phyloP scores from a whole-genome alignment of 2,113 vertebrate species.

The Melanotaenia duboulayi region DNA sequence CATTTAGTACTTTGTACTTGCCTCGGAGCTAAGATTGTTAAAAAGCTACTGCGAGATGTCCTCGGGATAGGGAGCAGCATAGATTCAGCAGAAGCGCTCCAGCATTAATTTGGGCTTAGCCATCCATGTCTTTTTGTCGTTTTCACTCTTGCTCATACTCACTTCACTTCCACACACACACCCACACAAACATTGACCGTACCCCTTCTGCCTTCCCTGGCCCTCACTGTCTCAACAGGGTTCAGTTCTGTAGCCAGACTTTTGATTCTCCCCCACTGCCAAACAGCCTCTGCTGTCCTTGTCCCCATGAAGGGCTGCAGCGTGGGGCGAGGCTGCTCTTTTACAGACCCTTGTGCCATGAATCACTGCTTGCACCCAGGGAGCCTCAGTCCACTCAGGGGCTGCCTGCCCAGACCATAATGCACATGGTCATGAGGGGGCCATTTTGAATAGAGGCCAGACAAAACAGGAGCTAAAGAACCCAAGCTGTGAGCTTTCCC shows the following conservation, averaged over 20 bases:
- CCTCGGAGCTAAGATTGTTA: slow-evolving; percentile 78
- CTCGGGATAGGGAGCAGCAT: slow-evolving; percentile 56
- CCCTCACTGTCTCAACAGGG: slow-evolving; percentile 49
- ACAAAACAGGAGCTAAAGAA: slow-evolving; percentile 76
- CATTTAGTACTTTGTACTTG: slow-evolving; percentile 81
- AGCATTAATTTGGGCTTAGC: slow-evolving; percentile 63
- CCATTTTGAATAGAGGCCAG: slow-evolving; percentile 78
- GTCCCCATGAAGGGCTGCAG: slow-evolving; percentile 58
- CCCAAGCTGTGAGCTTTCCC: slow-evolving; percentile 71
- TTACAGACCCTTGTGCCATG: slow-evolving; percentile 77
- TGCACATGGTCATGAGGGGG: slow-evolving; percentile 72
- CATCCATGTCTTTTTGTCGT: slow-evolving; percentile 47
- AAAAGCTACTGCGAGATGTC: slow-evolving; percentile 74
- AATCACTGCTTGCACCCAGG: slow-evolving; percentile 75
- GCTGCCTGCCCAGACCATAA: slow-evolving; percentile 68
- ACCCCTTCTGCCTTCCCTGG: slow-evolving; percentile 31
- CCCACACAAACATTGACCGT: slow-evolving; percentile 26
- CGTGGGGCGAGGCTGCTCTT: slow-evolving; percentile 73
- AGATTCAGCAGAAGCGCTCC: slow-evolving; percentile 62
- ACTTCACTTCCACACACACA: slow-evolving; percentile 3
- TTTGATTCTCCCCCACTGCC: slow-evolving; percentile 67
- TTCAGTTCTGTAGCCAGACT: slow-evolving; percentile 58
- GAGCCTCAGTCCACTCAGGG: slow-evolving; percentile 74
- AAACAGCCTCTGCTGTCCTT: slow-evolving; percentile 58
- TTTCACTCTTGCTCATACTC: slow-evolving; percentile 28